phyloP scores from a whole-genome alignment of 2,888 invertebrate genomes.

The Clivina fossor region DNA sequence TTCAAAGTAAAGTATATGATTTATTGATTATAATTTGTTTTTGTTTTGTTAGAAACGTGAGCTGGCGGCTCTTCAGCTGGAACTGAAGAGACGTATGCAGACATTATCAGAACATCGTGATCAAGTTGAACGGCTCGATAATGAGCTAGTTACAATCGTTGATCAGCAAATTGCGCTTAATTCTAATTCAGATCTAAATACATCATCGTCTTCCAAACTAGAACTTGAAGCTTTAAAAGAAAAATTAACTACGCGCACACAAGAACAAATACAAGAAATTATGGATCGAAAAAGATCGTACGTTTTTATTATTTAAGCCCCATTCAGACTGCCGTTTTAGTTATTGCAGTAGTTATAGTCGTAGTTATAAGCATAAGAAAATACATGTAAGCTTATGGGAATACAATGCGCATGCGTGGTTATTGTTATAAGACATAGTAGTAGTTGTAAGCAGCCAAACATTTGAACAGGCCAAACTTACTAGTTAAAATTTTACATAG shows the following conservation, averaged over 20 bases:
- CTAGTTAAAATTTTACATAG: no score
- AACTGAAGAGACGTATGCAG: constrained; percentile 65
- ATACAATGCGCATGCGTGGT: no score
- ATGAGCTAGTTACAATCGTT: constrained; percentile 66
- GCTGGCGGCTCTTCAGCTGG: constrained; percentile 67
- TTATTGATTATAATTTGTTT: constrained; percentile 21
- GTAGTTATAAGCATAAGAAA: no score
- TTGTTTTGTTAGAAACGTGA: constrained; percentile 65
- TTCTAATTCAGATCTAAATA: constrained; percentile 49
- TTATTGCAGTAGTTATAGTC: no score
- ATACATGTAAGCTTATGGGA: no score
- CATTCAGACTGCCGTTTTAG: no score
- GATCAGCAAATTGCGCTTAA: constrained; percentile 62
- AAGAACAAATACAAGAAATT: constrained; percentile 57
- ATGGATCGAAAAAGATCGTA: constrained; percentile 57
- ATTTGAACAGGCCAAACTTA: no score
- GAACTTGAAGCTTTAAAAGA: constrained; percentile 50
- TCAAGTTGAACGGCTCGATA: constrained; percentile 70
- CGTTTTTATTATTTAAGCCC: constrained; percentile 39
- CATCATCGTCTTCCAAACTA: constrained; percentile 11
- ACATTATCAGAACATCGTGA: constrained; percentile 64
- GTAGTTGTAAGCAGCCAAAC: no score
- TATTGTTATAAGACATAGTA: no score
- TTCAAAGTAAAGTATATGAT: constrained; percentile 3
- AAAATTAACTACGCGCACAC: constrained; percentile 53